Evolutionary conservation across 2,797 vertebrate species (phyloP).

Genomic region (Lindbergichthys nudifrons): DNA sequence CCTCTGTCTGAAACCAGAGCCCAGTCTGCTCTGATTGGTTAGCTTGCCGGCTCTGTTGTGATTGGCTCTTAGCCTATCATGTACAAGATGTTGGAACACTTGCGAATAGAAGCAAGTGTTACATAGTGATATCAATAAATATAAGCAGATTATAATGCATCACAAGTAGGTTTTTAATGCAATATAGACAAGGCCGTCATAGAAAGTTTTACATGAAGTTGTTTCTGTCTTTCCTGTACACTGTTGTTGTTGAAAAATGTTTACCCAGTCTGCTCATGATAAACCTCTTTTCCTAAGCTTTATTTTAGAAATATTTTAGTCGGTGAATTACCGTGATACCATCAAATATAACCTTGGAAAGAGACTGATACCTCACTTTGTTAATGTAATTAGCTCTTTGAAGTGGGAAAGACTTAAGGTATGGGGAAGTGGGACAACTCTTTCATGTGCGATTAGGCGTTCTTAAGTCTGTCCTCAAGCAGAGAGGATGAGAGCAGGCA

Average conservation of each 20-base stretch:
- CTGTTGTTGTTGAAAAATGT: constrained; percentile 24
- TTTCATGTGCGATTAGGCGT: constrained; percentile 71
- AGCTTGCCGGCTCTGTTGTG: no score
- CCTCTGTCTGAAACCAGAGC: no score
- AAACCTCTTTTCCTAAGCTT: constrained; percentile 34
- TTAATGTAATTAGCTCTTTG: constrained; percentile 58
- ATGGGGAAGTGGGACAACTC: constrained; percentile 60
- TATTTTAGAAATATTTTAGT: constrained; percentile 19
- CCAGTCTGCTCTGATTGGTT: no score
- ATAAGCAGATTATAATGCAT: no score
- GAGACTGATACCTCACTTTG: constrained; percentile 49
- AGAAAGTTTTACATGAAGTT: background rate
- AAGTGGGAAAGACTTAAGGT: constrained; percentile 56
- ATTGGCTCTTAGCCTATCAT: no score
- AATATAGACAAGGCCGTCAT: no score
- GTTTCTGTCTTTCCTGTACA: constrained; percentile 22
- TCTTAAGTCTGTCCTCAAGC: constrained; percentile 42
- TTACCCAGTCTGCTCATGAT: constrained; percentile 9
- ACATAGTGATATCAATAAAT: no score
- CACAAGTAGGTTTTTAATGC: no score
- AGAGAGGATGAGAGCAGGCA: constrained; percentile 11
- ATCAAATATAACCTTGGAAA: constrained; percentile 52
- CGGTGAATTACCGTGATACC: constrained; percentile 40
- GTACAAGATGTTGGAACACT: no score
- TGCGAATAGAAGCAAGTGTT: no score